Base-by-base conservation (phyloP, 1,140 invertebrate genomes). In the Lepidostoma basale region DNA sequence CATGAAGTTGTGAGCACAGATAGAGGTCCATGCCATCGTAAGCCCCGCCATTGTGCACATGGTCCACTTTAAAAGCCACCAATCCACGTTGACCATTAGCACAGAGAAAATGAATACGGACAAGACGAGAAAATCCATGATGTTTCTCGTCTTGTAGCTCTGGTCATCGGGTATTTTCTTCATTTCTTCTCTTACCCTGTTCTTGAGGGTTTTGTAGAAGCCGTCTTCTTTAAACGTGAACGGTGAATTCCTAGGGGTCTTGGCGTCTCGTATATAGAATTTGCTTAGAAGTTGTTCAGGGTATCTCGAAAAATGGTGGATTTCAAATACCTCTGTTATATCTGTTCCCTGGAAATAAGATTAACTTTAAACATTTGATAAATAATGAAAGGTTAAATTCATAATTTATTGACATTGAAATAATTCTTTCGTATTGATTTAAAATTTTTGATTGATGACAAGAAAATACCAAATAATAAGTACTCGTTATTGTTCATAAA, bases 1-100 rank as follows among this genome's bases (percentile, higher is more conserved):
- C 49, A 94, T 89, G 75, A 91, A 96, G 78, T 95, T 96, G 75
- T 96, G 93, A 0, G 87, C 86, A 18, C 81, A 83, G 25, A 89
- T 83, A 10, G 81, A 77, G 0, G 85, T 80, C 76, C 87, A 85
- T 22, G 80, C 78, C 0, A 94, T 75, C 18, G 84, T 77, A 3
- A 88, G 20, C 40, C 56, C 56, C 10, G 54, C 20, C 3, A 67
- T 16, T 25, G 40, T 16, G 25, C 36, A 58, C 4, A 56, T 63
- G 1, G 30, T 14, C 1, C 45, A 20, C 45, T 52, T 72, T 22
- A 18, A n/a, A 16, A 20, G 4, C 3, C 16, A 4, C 63, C 30
- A 47, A 16, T 56, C 14, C 20, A 3, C 36, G 10, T 23, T 3
- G 18, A 58, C 45, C 3, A 49, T 20, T n/a, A 45, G 12, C 12